Conservation (phyloP, 2,113 vertebrate genomes). For the Lichenostomus cassidix region DNA sequence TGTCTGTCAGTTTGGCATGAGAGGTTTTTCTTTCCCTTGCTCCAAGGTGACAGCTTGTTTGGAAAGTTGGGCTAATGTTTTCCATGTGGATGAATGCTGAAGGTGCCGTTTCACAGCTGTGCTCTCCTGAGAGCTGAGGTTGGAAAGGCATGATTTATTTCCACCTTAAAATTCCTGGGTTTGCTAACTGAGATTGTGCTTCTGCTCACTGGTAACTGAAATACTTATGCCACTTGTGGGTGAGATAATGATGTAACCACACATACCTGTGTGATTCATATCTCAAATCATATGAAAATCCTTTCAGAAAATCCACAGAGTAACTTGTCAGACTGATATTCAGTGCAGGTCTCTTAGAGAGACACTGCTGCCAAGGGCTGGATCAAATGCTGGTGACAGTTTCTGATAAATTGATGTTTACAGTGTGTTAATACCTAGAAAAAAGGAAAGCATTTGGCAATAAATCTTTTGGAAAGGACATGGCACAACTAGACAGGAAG, state of each 20-base stretch:
- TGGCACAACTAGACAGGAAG: background rate
- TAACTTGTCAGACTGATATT: background rate
- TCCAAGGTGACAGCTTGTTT: background rate
- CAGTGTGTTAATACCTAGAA: background rate
- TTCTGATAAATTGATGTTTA: background rate
- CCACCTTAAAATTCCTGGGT: background rate
- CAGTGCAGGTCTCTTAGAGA: background rate
- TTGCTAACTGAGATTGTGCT: background rate
- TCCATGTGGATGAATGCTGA: background rate
- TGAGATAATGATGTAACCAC: background rate
- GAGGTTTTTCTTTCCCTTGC: background rate
- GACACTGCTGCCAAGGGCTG: background rate
- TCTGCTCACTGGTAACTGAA: background rate
- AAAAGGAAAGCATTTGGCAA: background rate
- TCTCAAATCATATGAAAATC: background rate
- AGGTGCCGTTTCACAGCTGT: constrained; percentile 32
- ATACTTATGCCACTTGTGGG: background rate
- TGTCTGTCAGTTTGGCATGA: background rate
- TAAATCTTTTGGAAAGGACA: background rate
- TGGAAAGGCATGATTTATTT: background rate
- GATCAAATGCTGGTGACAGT: background rate
- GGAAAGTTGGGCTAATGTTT: background rate
- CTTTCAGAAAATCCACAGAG: background rate
- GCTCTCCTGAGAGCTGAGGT: background rate
- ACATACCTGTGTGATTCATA: background rate